These are phyloP conservation scores for Candidula unifasciata DNA, from an alignment of 2,888 invertebrate genomes.

Conservation along the genomic window DNA sequence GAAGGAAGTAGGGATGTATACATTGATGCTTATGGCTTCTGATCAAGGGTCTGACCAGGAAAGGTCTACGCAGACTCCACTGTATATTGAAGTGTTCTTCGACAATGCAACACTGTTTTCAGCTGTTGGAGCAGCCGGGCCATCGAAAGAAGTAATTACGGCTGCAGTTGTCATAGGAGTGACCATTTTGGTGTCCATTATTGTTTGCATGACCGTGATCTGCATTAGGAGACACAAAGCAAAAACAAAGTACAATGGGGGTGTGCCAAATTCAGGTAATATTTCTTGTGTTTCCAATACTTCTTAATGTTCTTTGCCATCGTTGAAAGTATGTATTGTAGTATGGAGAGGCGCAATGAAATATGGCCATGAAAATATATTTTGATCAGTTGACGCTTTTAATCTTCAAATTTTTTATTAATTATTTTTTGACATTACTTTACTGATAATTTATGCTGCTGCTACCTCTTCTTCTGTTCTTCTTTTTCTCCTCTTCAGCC, in stretches of 20 bases:
- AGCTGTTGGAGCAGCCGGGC: conserved; percentile 36
- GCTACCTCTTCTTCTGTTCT: too few relatives aligned
- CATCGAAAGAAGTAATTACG: conserved; percentile 42
- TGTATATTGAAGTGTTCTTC: conserved; percentile 54
- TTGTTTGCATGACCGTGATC: conserved; percentile 44
- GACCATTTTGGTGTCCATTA: conserved; percentile 20
- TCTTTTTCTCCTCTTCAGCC: too few relatives aligned
- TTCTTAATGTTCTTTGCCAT: background rate
- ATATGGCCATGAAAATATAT: too few relatives aligned
- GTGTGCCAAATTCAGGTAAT: conserved; percentile 49
- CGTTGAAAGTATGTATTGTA: background rate
- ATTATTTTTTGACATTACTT: too few relatives aligned
- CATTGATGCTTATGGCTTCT: conserved; percentile 46
- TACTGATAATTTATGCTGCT: too few relatives aligned
- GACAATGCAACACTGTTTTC: conserved; percentile 55
- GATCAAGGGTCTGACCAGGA: conserved; percentile 49
- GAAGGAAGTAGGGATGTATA: conserved; percentile 47
- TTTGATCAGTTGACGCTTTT: too few relatives aligned
- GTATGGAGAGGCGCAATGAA: too few relatives aligned
- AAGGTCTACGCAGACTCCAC: conserved; percentile 51
- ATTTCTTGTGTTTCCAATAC: background rate
- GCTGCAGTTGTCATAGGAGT: conserved; percentile 40
- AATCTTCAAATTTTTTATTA: too few relatives aligned
- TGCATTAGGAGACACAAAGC: conserved; percentile 30
- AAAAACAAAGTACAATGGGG: conserved; percentile 33